Percentiles rank a stretch among this genome's conserved stretches.
Evolutionary conservation across 2,113 vertebrate species (phyloP).

Genomic region (Sialia sialis): DNA sequence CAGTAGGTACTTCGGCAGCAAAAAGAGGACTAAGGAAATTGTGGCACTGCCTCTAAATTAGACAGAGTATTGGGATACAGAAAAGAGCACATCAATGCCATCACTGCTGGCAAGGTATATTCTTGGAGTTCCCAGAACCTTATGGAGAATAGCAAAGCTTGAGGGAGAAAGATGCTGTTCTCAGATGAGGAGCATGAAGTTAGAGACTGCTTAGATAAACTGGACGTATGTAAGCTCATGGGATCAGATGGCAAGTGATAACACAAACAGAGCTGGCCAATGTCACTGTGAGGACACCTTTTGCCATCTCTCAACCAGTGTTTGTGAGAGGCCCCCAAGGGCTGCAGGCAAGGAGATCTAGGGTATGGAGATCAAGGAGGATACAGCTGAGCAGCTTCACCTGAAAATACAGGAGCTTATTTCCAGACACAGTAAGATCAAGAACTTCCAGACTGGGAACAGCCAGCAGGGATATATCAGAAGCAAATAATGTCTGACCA

Average conservation of each 20-base stretch:
- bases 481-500: background rate
- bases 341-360: background rate
- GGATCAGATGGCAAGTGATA: background rate
- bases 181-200: background rate
- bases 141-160: background rate
- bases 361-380: background rate
- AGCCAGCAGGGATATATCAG: background rate
- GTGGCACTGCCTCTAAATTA: background rate
- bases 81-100: background rate
- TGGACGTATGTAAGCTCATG: background rate
- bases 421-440: background rate
- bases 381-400: background rate
- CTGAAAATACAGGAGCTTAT: background rate
- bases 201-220: background rate
- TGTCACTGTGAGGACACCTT: background rate
- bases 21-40: background rate
- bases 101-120: background rate
- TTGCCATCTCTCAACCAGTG: background rate
- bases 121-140: background rate
- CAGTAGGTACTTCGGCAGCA: background rate
- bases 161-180: background rate
- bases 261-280: background rate
- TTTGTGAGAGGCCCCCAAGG: background rate
- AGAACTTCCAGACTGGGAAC: background rate
- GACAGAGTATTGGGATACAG: background rate